Evolutionary conservation across 2,888 invertebrate genomes (phyloP).

Genomic region (Drosophila mayaguana): DNA sequence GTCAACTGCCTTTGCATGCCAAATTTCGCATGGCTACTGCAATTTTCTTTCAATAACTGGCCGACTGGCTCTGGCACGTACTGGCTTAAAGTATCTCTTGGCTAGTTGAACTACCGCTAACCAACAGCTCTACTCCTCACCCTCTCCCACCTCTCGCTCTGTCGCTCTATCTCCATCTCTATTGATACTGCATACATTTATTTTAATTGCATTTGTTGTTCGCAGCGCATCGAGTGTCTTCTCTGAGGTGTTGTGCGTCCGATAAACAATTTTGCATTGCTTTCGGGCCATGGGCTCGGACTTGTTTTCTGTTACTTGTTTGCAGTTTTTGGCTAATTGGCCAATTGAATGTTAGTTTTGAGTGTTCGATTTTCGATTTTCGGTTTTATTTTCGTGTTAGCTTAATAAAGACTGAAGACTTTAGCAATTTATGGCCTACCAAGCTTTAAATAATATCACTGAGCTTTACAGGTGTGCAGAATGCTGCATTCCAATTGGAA

Average conservation of each 20-base stretch:
- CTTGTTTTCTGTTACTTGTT: slow-evolving; percentile 16
- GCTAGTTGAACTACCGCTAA: slow-evolving; percentile 55
- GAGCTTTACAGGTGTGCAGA: neutral
- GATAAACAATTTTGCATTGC: slow-evolving; percentile 29
- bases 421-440: neutral
- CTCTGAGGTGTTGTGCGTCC: slow-evolving; percentile 26
- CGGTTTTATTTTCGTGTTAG: neutral
- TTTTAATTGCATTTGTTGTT: slow-evolving; percentile 70
- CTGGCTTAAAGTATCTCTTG: slow-evolving; percentile 63
- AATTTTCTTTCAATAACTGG: slow-evolving; percentile 69
- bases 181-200: slow-evolving; percentile 69
- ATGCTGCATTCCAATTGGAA: neutral
- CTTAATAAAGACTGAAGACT: slow-evolving; percentile 1
- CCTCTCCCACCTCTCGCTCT: neutral
- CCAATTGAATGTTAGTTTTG: slow-evolving; percentile 23
- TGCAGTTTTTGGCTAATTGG: slow-evolving; percentile 57
- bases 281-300: slow-evolving; percentile 13
- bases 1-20: slow-evolving; percentile 51
- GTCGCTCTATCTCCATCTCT: neutral
- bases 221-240: slow-evolving; percentile 27
- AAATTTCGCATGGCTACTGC: slow-evolving; percentile 55
- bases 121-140: slow-evolving; percentile 24
- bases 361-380: neutral
- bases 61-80: slow-evolving; percentile 60
- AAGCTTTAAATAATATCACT: neutral